phyloP scores from a whole-genome alignment of 37 sponge, comb jelly and placozoan genomes.

The Eunapius fragilis region DNA sequence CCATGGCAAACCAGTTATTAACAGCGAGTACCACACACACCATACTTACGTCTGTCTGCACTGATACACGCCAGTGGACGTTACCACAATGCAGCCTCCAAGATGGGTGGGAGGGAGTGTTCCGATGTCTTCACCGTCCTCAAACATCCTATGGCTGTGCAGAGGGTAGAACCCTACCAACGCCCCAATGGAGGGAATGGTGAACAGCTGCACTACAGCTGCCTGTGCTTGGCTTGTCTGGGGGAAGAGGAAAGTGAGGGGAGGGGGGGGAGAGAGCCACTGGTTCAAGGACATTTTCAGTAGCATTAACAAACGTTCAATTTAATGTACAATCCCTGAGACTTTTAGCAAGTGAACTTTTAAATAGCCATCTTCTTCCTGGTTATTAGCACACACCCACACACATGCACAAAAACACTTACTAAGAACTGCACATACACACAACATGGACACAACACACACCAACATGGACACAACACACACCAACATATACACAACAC shows the following conservation, averaged over 20 bases:
- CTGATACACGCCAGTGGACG: slow-evolving; percentile 68
- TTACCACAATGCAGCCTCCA: slow-evolving; percentile 71
- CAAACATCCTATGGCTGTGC: not conserved
- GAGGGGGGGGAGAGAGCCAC: slow-evolving; percentile 11
- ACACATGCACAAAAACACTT: not conserved
- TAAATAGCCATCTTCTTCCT: too few relatives aligned
- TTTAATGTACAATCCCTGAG: too few relatives aligned
- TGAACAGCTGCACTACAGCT: slow-evolving; percentile 56
- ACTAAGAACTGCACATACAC: too few relatives aligned
- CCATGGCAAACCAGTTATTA: not conserved
- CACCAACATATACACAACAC: too few relatives aligned
- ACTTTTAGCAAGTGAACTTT: too few relatives aligned
- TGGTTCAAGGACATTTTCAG: too few relatives aligned
- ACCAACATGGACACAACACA: too few relatives aligned
- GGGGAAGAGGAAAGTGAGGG: not conserved
- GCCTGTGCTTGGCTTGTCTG: slow-evolving; percentile 26
- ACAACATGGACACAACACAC: too few relatives aligned
- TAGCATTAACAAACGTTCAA: too few relatives aligned
- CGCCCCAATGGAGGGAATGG: slow-evolving; percentile 35
- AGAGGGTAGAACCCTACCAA: slow-evolving; percentile 36
- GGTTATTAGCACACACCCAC: not conserved
- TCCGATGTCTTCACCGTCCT: not conserved
- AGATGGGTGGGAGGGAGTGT: slow-evolving; percentile 37
- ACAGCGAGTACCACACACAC: not conserved
- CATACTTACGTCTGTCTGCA: slow-evolving; percentile 50